Conservation (phyloP, 2,113 vertebrate species). For the Perccottus glenii region DNA sequence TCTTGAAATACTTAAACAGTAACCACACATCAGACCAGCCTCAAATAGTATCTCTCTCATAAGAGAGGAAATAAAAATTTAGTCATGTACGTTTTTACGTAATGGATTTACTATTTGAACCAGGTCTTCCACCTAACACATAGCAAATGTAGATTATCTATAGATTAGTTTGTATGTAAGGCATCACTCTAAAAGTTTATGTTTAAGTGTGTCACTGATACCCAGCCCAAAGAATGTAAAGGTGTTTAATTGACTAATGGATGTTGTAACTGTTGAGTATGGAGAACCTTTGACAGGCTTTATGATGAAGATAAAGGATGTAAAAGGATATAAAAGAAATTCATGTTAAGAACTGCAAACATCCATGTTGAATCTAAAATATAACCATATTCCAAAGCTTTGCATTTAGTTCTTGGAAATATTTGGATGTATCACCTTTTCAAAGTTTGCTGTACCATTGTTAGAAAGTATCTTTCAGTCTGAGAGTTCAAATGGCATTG, state of each 20-base stretch:
- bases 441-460: conserved; percentile 28
- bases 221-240: conserved; percentile 79
- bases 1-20: conserved; percentile 24
- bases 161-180: conserved; percentile 44
- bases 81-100: background rate
- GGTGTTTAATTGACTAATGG: conserved; percentile 70
- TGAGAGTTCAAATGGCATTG: conserved; percentile 21
- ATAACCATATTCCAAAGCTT: conserved; percentile 36
- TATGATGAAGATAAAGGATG: conserved; percentile 61
- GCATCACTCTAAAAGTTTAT: conserved; percentile 44
- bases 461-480: conserved; percentile 21
- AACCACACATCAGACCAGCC: conserved; percentile 31
- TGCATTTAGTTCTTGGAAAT: conserved; percentile 27
- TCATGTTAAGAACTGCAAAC: conserved; percentile 20
- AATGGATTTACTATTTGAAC: conserved; percentile 36
- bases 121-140: conserved; percentile 48
- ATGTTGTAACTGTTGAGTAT: conserved; percentile 65
- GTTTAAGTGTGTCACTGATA: conserved; percentile 69
- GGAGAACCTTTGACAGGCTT: conserved; percentile 40
- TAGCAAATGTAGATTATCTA: conserved; percentile 31
- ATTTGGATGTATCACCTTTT: conserved; percentile 47
- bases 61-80: background rate
- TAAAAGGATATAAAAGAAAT: conserved; percentile 32
- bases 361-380: conserved; percentile 32
- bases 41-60: conserved; percentile 34